Evolutionary conservation across 2,888 invertebrate species (phyloP), one percentile per base, ranked within the genome.

Genomic region (Oxystoma pomonae): DNA sequence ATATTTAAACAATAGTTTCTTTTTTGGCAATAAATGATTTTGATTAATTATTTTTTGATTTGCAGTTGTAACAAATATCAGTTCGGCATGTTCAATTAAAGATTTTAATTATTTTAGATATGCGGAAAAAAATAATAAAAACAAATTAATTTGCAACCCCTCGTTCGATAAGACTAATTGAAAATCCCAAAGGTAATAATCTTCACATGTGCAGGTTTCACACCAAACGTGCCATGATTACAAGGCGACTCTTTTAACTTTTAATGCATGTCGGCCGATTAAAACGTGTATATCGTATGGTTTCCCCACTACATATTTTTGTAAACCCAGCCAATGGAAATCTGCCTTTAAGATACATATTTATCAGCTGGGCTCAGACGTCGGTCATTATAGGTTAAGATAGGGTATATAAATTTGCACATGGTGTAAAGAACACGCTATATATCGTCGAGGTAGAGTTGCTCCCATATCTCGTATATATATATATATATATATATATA

Each of bases 381-480:
- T 75, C 76, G 73, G 72, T 80, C 79, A 80, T 80, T 80, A 80
- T 77, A 79, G 79, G 79, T 79, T 79, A 76, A 78, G 75, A 76
- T 77, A 35, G 74, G 75, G 76, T 76, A 75, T 79, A 80, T 80
- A 79, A 80, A 80, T 80, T 80, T 80, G 80, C 80, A 80, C 35
- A 35, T 35, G 35, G 5, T 35, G 35, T 7, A 35, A 35, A 35
- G 5, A 35, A 35, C 35, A 35, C 35, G 35, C 35, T 12, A 35
- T 35, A 35, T n/a, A n/a, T n/a, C n/a, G n/a, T n/a, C n/a, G n/a
- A n/a, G n/a, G n/a, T n/a, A n/a, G n/a, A n/a, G n/a, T n/a, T n/a
- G n/a, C n/a, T n/a, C n/a, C n/a, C n/a, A n/a, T n/a, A n/a, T n/a
- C n/a, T n/a, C n/a, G n/a, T n/a, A n/a, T n/a, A n/a, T n/a, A n/a